Evolutionary conservation across 2,113 vertebrate species (phyloP).

Genomic region (Centrocercus urophasianus): DNA sequence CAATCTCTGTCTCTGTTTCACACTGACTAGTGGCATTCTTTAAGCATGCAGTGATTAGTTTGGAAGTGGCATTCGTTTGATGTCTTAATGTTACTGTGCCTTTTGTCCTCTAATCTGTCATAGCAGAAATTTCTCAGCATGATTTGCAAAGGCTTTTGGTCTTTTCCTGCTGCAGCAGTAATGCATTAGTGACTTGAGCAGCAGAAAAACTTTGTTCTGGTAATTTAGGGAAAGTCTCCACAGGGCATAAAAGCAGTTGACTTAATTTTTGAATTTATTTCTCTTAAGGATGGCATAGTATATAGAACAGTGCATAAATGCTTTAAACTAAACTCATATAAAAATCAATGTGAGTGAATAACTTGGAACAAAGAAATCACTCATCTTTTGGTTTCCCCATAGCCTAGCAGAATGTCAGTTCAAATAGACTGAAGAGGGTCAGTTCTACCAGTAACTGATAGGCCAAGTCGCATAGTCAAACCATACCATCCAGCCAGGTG

Average conservation of each 20-base stretch:
- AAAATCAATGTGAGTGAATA: neutral
- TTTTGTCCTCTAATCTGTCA: neutral
- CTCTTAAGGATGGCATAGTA: neutral
- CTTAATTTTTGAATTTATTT: neutral
- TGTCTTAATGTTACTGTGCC: neutral
- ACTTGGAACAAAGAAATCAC: neutral
- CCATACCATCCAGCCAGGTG: neutral
- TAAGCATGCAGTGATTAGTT: neutral
- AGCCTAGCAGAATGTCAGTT: neutral
- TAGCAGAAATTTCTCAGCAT: neutral
- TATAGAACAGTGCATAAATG: neutral
- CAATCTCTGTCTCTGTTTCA: neutral
- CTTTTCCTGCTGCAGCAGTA: neutral
- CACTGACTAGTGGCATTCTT: neutral
- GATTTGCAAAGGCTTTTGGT: neutral
- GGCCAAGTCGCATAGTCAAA: neutral
- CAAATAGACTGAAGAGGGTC: neutral
- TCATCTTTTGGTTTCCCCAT: neutral
- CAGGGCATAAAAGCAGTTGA: neutral
- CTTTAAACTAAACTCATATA: neutral
- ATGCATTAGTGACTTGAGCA: neutral
- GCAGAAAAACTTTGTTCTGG: neutral
- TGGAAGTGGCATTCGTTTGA: neutral
- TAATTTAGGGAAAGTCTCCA: neutral
- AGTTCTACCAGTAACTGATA: too few relatives aligned